A percentile compares a stretch with the other conserved stretches of the same genome.
phyloP scores from a whole-genome alignment of 2,888 invertebrate genomes.

The Drosophila tripunctata region DNA sequence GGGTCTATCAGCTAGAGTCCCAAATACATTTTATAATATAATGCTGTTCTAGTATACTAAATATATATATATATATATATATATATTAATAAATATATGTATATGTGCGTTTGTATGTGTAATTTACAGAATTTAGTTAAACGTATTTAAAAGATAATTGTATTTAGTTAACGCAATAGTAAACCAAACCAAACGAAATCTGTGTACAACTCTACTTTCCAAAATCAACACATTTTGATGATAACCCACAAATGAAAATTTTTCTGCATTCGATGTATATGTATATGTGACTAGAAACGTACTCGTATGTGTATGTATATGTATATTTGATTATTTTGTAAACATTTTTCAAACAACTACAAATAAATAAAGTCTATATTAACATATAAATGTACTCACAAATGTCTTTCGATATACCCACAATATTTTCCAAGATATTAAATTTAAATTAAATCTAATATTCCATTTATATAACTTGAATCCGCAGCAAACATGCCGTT shows the following conservation, averaged over 20 bases:
- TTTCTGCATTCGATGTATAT: slow-evolving; percentile 75
- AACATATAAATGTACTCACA: slow-evolving; percentile 78
- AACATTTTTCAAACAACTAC: slow-evolving; percentile 82
- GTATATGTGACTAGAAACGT: slow-evolving; percentile 79
- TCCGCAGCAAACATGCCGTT: slow-evolving; percentile 1
- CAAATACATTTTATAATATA: slow-evolving; percentile 37
- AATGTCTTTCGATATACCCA: background rate
- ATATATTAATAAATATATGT: slow-evolving; percentile 47
- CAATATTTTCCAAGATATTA: background rate
- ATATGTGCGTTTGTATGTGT: slow-evolving; percentile 68
- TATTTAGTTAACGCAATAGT: slow-evolving; percentile 53
- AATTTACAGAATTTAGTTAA: slow-evolving; percentile 62
- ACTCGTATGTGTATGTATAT: slow-evolving; percentile 70
- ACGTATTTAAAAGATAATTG: slow-evolving; percentile 34
- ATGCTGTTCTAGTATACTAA: slow-evolving; percentile 55
- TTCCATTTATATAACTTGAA: slow-evolving; percentile 14
- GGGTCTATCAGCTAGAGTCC: slow-evolving; percentile 18
- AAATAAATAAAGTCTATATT: slow-evolving; percentile 82
- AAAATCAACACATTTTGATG: slow-evolving; percentile 33
- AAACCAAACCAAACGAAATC: slow-evolving; percentile 24
- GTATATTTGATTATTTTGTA: slow-evolving; percentile 83
- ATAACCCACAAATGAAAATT: slow-evolving; percentile 63
- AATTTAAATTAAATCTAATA: slow-evolving; percentile 16
- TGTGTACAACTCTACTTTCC: slow-evolving; percentile 41
- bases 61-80: slow-evolving; percentile 54